Percentiles rank a stretch among this genome's conserved stretches.
phyloP scores from a whole-genome alignment of 2,888 invertebrate species.

The Ernsta delagoae region DNA sequence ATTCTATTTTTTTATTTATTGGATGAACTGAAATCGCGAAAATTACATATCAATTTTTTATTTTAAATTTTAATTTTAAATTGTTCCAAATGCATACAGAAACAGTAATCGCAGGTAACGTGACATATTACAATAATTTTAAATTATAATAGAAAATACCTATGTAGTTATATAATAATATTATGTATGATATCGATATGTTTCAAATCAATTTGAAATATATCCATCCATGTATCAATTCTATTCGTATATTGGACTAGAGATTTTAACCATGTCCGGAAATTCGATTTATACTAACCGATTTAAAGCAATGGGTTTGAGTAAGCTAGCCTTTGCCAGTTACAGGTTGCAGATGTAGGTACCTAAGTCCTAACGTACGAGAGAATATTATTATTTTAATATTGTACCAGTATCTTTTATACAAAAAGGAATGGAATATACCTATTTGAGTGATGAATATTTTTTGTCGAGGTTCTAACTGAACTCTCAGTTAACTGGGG shows the following conservation, averaged over 20 bases:
- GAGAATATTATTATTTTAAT: background rate
- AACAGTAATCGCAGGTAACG: too few species aligned
- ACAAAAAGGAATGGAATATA: background rate
- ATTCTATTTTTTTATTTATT: too few species aligned
- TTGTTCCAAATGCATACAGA: too few species aligned
- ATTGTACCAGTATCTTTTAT: background rate
- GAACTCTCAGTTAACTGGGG: too few species aligned
- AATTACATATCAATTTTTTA: too few species aligned
- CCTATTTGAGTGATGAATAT: too few species aligned
- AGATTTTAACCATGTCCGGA: background rate
- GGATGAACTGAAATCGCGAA: too few species aligned
- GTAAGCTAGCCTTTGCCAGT: conserved; percentile 1
- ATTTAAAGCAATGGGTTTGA: background rate
- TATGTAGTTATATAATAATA: too few species aligned
- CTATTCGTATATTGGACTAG: background rate
- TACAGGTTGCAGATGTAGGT: background rate
- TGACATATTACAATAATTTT: too few species aligned
- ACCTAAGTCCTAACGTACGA: background rate
- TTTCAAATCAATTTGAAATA: background rate
- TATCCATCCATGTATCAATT: background rate
- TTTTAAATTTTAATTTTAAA: too few species aligned
- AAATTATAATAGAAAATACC: background rate
- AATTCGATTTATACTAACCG: background rate
- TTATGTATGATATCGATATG: background rate
- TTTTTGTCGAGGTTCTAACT: too few species aligned